These are phyloP conservation scores for Meloidogyne hapla DNA, from an alignment of 1,140 invertebrate genomes.

Conservation along the genomic window DNA sequence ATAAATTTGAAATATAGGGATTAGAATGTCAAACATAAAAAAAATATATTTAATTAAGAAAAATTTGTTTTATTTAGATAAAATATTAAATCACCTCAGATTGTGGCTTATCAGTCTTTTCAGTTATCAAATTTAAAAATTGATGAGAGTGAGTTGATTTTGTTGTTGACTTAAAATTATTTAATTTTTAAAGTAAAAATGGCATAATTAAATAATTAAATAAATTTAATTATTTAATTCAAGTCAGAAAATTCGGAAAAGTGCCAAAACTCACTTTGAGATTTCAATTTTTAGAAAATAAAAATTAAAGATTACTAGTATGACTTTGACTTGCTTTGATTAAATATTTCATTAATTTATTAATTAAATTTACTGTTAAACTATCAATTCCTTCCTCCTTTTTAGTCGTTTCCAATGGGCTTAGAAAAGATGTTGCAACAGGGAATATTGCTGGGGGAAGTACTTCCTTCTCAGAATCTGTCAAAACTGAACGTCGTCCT, in stretches of 20 bases:
- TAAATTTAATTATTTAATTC: no score
- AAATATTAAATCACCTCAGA: slow-evolving; percentile 7
- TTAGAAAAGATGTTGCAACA: neutral
- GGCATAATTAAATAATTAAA: no score
- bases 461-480: neutral
- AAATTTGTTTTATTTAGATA: neutral
- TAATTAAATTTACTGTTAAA: neutral
- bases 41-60: neutral
- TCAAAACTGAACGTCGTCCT: neutral
- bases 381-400: neutral
- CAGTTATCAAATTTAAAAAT: slow-evolving; percentile 15
- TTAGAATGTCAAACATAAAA: no score
- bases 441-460: neutral
- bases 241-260: no score
- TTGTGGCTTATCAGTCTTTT: neutral
- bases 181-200: no score
- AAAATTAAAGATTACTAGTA: no score
- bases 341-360: neutral
- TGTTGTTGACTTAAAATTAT: neutral
- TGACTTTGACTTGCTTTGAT: no score
- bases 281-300: no score
- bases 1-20: no score
- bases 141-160: neutral
- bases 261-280: no score
- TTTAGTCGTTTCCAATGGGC: neutral